Evolutionary conservation across 2,888 invertebrate species (phyloP).

Genomic region (Chymomyza fuscimana): DNA sequence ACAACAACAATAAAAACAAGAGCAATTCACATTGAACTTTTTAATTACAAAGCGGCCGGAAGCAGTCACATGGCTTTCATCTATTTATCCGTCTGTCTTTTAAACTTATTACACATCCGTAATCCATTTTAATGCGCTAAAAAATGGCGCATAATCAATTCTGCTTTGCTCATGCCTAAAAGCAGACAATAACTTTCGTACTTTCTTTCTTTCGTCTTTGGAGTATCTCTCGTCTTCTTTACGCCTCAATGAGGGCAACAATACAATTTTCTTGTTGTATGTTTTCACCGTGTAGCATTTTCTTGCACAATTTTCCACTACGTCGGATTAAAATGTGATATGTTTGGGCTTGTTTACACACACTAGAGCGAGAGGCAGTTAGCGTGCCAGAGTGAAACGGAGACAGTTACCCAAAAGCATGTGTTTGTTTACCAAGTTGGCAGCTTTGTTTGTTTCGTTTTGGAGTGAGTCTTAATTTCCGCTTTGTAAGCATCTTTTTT

Average conservation of each 20-base stretch:
- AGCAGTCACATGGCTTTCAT: slow-evolving; percentile 25
- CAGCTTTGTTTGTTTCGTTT: slow-evolving; percentile 58
- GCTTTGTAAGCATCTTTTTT: slow-evolving; percentile 68
- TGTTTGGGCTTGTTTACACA: slow-evolving; percentile 72
- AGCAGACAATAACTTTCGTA: slow-evolving; percentile 6
- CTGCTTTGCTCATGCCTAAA: slow-evolving; percentile 23
- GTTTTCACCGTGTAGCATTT: slow-evolving; percentile 37
- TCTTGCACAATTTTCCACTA: slow-evolving; percentile 69
- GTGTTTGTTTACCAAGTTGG: slow-evolving; percentile 72
- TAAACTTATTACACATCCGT: slow-evolving; percentile 52
- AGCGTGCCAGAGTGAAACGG: slow-evolving; percentile 9
- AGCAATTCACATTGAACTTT: slow-evolving; percentile 18
- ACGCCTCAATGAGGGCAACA: slow-evolving; percentile 30
- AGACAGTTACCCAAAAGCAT: slow-evolving; percentile 43
- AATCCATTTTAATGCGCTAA: slow-evolving; percentile 48
- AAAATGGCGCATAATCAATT: slow-evolving; percentile 65
- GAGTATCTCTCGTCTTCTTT: not conserved
- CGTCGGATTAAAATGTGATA: slow-evolving; percentile 74
- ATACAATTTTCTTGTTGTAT: slow-evolving; percentile 48
- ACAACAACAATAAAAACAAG: slow-evolving; percentile 21
- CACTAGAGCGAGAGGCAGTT: slow-evolving; percentile 15
- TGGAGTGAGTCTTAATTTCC: slow-evolving; percentile 74
- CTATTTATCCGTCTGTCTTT: slow-evolving; percentile 50
- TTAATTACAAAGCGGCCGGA: slow-evolving; percentile 26
- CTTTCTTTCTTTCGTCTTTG: slow-evolving; percentile 1